A percentile compares a stretch with the other conserved stretches of the same genome.
Conservation (phyloP, 2,797 vertebrate species). For the Acanthurus tractus region DNA sequence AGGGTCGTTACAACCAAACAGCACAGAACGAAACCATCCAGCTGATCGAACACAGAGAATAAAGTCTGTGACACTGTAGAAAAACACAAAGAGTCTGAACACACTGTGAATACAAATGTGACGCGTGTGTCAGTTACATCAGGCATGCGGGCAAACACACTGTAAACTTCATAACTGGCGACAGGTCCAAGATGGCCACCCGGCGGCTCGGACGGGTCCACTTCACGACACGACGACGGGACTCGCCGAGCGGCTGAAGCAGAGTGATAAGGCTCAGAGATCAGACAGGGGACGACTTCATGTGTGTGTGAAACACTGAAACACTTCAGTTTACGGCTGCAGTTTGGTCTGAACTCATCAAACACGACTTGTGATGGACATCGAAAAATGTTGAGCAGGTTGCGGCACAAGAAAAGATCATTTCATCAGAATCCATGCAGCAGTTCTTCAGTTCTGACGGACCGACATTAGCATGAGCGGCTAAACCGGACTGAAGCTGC, state of each 20-base stretch:
- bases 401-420: too few relatives aligned
- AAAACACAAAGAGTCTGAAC: conserved; percentile 46
- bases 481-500: too few relatives aligned
- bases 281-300: conserved; percentile 14
- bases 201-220: conserved; percentile 71
- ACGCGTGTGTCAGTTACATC: conserved; percentile 63
- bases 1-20: conserved; percentile 35
- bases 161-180: conserved; percentile 79
- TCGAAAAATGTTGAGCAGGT: too few relatives aligned
- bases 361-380: too few relatives aligned
- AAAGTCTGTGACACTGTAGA: conserved; percentile 43
- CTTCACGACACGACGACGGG: conserved; percentile 71
- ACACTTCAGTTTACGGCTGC: too few relatives aligned
- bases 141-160: conserved; percentile 88
- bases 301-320: too few relatives aligned
- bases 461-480: too few relatives aligned
- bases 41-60: conserved; percentile 14
- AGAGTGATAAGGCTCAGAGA: conserved; percentile 74
- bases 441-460: too few relatives aligned
- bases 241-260: conserved; percentile 43
- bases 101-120: conserved; percentile 19
- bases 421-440: too few relatives aligned
- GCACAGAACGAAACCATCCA: conserved; percentile 23
- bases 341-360: too few relatives aligned
- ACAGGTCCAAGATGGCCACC: conserved; percentile 76